Conservation (phyloP, 2,113 vertebrate species). For the Haemorhous mexicanus region DNA sequence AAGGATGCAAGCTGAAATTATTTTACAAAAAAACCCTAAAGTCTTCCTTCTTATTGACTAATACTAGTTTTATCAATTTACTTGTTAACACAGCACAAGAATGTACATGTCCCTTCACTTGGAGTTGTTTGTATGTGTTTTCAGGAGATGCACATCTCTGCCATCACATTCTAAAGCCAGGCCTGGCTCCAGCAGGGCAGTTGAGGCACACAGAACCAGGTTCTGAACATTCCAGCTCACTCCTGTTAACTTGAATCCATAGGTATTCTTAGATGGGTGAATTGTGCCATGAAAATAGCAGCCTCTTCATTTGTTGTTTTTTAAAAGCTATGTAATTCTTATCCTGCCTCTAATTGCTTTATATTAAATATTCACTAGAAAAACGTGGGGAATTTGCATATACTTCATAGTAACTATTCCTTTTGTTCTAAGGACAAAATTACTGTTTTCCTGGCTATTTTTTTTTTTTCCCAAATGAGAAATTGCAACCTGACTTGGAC, state of each 20-base stretch:
- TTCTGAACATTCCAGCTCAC: not conserved
- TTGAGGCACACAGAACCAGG: not conserved
- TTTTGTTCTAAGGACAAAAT: not conserved
- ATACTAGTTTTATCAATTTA: not conserved
- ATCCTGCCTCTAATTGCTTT: not conserved
- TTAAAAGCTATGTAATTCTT: not conserved
- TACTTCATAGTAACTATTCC: not conserved
- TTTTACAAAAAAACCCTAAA: not conserved
- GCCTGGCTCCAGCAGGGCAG: not conserved
- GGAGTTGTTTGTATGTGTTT: not conserved
- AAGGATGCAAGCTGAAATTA: not conserved
- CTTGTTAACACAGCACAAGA: not conserved
- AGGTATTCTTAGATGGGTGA: not conserved
- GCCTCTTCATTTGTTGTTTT: not conserved
- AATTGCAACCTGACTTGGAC: not conserved
- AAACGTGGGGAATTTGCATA: not conserved
- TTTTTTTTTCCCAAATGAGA: not conserved
- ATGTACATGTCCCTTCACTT: not conserved
- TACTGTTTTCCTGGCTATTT: not conserved
- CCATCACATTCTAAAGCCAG: not conserved
- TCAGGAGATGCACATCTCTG: not conserved
- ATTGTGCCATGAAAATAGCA: not conserved
- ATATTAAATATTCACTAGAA: constrained; percentile 31
- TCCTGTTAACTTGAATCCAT: not conserved
- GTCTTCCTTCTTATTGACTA: not conserved